Evolutionary conservation across 2,797 vertebrate genomes (phyloP), one percentile per base, ranked within the genome.

Genomic region (Ctenosaura bakeri): DNA sequence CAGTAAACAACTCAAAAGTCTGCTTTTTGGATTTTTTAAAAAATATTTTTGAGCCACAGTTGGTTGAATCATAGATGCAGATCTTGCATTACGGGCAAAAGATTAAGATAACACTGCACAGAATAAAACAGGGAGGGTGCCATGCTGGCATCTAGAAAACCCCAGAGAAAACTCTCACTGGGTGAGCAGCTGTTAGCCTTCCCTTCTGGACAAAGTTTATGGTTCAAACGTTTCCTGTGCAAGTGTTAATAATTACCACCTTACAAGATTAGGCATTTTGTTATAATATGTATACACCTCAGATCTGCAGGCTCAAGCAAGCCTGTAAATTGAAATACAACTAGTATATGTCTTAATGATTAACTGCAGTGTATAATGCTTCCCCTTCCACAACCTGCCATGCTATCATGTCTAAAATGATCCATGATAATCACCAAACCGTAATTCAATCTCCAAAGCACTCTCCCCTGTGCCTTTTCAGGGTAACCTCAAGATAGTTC

Each of bases 181-280:
- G 35, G 24, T 46, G 59, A 69, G 52, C 85, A 90, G 50, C 85
- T 46, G n/a, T 56, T 62, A 66, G 46, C 7, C 76, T 84, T 83
- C 16, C n/a, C 50, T 66, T 42, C 46, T n/a, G 26, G 35, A 54
- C 4, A 2, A 90, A 83, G 78, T 83, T 69, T 90, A 77, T 77
- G 83, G 85, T 90, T 87, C 50, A 86, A 59, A 77, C 59, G 66
- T 87, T 90, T 90, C 79, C 85, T 77, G 22, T 77, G n/a, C 79
- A n/a, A 83, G 56, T 87, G 79, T 83, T 90, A 90, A 90, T 83
- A 77, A 90, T 90, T 77, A 83, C 81, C 56, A n/a, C 79, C 56
- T 78, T 87, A 82, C 87, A 87, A 83, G 5, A 62, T n/a, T 4
- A 66, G 85, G 20, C 59, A 78, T 83, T 87, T 77, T 83, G 71